These are phyloP conservation scores for Heterodera carotae DNA, from an alignment of 1,140 invertebrate genomes.

Conservation along the genomic window DNA sequence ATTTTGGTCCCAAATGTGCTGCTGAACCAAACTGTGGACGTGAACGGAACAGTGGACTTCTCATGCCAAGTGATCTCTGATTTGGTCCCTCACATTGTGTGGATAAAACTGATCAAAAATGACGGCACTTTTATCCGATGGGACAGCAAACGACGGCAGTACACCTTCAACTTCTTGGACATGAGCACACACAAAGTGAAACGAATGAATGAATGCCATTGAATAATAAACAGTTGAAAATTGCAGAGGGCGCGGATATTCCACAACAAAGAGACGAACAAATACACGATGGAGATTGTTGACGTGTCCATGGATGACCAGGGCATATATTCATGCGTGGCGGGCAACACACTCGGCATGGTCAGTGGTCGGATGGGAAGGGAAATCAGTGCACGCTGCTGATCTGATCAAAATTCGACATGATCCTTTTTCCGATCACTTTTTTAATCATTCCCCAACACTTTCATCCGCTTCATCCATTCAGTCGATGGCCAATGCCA, in stretches of 20 bases:
- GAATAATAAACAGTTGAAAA: constrained; percentile 21
- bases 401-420: too few species aligned
- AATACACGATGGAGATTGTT: constrained; percentile 53
- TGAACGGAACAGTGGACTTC: constrained; percentile 62
- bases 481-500: constrained; percentile 65
- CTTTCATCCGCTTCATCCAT: neutral
- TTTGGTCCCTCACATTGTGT: constrained; percentile 61
- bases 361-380: constrained; percentile 23
- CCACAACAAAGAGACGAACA: constrained; percentile 50
- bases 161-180: constrained; percentile 54
- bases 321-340: constrained; percentile 62
- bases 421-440: too few species aligned
- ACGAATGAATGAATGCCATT: constrained; percentile 15
- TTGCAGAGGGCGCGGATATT: constrained; percentile 56
- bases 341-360: constrained; percentile 61
- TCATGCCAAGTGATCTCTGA: constrained; percentile 63
- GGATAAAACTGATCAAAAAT: constrained; percentile 53
- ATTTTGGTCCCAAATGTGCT: constrained; percentile 61
- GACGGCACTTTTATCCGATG: constrained; percentile 53
- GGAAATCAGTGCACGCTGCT: too few species aligned
- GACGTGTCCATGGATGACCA: constrained; percentile 60
- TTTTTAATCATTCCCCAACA: too few species aligned
- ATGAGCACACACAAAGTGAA: constrained; percentile 49
- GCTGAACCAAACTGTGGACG: constrained; percentile 58
- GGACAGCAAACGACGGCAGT: constrained; percentile 43